Evolutionary conservation across 1,140 invertebrate genomes (phyloP).

Genomic region (Aphelenchoides fujianensis): DNA sequence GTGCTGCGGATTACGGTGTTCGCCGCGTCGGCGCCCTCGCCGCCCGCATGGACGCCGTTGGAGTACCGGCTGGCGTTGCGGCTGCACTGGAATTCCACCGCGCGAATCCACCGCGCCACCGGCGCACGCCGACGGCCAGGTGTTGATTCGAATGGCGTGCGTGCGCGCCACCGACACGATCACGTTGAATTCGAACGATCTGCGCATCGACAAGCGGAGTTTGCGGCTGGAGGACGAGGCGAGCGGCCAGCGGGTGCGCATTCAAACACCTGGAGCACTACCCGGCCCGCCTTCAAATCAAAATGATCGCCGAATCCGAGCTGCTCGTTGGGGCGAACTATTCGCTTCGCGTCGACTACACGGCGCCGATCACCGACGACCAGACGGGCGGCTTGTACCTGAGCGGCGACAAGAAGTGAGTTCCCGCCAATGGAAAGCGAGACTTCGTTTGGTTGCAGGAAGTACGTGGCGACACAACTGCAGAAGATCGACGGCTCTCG

Average conservation of each 20-base stretch:
- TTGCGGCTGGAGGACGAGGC: background rate
- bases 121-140: background rate
- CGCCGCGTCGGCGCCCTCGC: background rate
- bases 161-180: background rate
- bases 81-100: background rate
- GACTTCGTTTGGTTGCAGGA: slow-evolving; percentile 24
- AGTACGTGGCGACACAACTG: slow-evolving; percentile 41
- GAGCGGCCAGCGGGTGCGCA: background rate
- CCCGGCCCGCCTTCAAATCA: background rate
- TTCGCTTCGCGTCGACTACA: background rate
- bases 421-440: background rate
- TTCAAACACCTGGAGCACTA: background rate
- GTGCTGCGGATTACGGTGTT: background rate
- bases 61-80: background rate
- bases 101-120: no score
- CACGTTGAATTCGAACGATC: background rate
- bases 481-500: slow-evolving; percentile 43
- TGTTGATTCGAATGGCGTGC: background rate
- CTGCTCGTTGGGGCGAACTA: background rate
- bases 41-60: background rate
- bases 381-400: background rate
- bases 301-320: background rate
- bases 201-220: background rate
- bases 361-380: background rate
- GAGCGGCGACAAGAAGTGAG: background rate